Percentiles rank a stretch among this genome's conserved stretches.
Evolutionary conservation across 2,888 invertebrate species (phyloP).

Genomic region (Pristionchus arcanus): DNA sequence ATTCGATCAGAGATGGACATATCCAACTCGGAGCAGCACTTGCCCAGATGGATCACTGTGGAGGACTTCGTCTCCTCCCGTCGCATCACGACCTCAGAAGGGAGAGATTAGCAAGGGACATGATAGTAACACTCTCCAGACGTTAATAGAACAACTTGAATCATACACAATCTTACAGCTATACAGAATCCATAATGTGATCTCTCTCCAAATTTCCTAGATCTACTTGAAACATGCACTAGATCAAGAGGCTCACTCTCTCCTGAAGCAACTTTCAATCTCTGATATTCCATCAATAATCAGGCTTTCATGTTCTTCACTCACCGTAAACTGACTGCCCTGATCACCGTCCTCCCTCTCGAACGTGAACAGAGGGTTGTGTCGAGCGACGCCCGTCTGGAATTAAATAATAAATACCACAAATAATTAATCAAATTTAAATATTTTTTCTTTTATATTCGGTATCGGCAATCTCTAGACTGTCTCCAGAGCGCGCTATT

Average conservation of each 20-base stretch:
- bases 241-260: too few species aligned
- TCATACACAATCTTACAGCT: too few species aligned
- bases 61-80: slow-evolving; percentile 31
- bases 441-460: too few species aligned
- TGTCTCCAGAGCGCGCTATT: too few species aligned
- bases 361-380: slow-evolving; percentile 52
- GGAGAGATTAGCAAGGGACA: too few species aligned
- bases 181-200: too few species aligned
- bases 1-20: slow-evolving; percentile 73
- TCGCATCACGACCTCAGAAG: neutral
- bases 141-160: too few species aligned
- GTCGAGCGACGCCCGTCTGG: slow-evolving; percentile 25
- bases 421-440: neutral
- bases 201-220: too few species aligned
- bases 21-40: slow-evolving; percentile 72
- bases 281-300: neutral
- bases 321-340: slow-evolving; percentile 45
- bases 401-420: neutral
- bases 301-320: neutral
- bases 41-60: slow-evolving; percentile 60
- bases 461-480: too few species aligned
- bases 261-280: neutral
- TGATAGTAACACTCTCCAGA: too few species aligned
- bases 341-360: slow-evolving; percentile 49
- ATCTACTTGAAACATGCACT: too few species aligned